Percentiles rank a stretch among this genome's conserved stretches.
Conservation (phyloP, 1,140 invertebrate genomes). For the Hyles vespertilio region DNA sequence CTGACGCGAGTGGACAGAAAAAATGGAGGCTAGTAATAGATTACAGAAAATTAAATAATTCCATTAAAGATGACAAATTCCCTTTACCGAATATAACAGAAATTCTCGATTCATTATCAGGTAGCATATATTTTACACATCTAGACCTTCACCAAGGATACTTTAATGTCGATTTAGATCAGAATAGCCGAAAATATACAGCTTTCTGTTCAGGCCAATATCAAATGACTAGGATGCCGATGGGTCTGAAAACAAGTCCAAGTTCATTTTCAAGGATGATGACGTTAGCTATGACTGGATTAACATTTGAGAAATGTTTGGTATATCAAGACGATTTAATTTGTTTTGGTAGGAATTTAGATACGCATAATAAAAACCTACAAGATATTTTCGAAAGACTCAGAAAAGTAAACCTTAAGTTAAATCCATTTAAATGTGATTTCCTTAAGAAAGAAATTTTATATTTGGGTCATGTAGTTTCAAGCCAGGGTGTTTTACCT, state of each 20-base stretch:
- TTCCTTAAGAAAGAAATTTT: slow-evolving; percentile 11
- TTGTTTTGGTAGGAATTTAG: slow-evolving; percentile 7
- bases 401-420: slow-evolving; percentile 11
- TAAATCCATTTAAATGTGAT: slow-evolving; percentile 3
- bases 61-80: slow-evolving; percentile 21
- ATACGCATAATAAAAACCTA: slow-evolving; percentile 8
- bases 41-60: slow-evolving; percentile 22
- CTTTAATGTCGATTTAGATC: slow-evolving; percentile 69
- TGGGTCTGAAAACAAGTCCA: slow-evolving; percentile 33
- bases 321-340: slow-evolving; percentile 5
- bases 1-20: slow-evolving; percentile 7
- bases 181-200: slow-evolving; percentile 44
- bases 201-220: slow-evolving; percentile 59
- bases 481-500: slow-evolving; percentile 1
- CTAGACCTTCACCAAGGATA: slow-evolving; percentile 73
- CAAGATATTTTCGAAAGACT: slow-evolving; percentile 9
- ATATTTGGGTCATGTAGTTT: slow-evolving; percentile 12
- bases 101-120: slow-evolving; percentile 28
- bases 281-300: slow-evolving; percentile 44
- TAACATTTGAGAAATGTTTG: slow-evolving; percentile 30
- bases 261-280: slow-evolving; percentile 31
- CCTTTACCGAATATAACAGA: slow-evolving; percentile 3
- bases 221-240: slow-evolving; percentile 25
- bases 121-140: slow-evolving; percentile 66
- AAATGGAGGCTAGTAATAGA: slow-evolving; percentile 26